These are phyloP conservation scores for Pseudococcus longispinus DNA, from an alignment of 2,888 invertebrate species.

Conservation along the genomic window DNA sequence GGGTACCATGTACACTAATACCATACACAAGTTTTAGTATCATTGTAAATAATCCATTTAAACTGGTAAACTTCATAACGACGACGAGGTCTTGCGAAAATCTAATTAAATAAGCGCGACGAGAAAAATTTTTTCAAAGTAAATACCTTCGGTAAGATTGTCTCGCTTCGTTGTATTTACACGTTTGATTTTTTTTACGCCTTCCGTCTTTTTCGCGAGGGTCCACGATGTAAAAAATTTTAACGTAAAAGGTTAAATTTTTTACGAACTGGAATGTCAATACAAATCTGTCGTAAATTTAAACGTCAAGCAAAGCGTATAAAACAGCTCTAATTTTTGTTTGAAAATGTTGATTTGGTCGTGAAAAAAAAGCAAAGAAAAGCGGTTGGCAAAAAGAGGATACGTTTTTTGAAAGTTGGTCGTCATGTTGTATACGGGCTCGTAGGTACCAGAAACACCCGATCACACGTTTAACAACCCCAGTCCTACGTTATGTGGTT, in stretches of 20 bases:
- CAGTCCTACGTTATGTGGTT: neutral
- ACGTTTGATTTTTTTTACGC: conserved; percentile 19
- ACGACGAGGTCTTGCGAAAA: conserved; percentile 23
- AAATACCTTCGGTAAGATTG: conserved; percentile 11
- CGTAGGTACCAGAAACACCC: neutral
- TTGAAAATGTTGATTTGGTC: conserved; percentile 2
- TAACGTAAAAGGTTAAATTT: neutral
- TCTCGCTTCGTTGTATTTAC: conserved; percentile 22
- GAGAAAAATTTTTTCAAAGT: conserved; percentile 21
- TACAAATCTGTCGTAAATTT: conserved; percentile 1
- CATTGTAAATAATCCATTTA: conserved; percentile 29
- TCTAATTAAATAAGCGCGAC: conserved; percentile 23
- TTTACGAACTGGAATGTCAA: neutral
- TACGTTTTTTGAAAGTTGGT: neutral
- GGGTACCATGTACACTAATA: neutral
- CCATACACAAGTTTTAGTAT: conserved; percentile 25
- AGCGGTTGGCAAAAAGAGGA: neutral
- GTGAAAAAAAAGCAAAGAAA: neutral
- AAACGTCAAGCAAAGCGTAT: neutral
- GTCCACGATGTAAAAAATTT: neutral
- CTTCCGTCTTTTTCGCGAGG: neutral
- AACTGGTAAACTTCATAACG: conserved; percentile 21
- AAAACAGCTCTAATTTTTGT: neutral
- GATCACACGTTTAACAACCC: neutral
- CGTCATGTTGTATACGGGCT: neutral